Percentiles rank a stretch among this genome's conserved stretches.
These are phyloP conservation scores for Tragelaphus eurycerus DNA, from an alignment of 2,797 vertebrate species.

Conservation along the genomic window DNA sequence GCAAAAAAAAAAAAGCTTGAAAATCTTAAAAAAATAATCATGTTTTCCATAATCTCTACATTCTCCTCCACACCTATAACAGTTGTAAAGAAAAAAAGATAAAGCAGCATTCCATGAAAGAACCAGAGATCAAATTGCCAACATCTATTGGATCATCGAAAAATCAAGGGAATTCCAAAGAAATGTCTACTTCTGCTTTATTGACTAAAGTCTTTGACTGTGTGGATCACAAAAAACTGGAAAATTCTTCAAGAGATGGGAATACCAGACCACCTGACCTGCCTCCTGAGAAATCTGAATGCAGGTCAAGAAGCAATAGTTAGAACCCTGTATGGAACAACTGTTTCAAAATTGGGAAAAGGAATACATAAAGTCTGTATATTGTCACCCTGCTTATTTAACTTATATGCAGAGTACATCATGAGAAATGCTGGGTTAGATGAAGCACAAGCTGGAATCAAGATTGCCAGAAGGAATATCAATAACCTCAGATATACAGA, in stretches of 20 bases:
- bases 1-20: not conserved
- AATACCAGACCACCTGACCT: not conserved
- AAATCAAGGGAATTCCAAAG: not conserved
- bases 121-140: not conserved
- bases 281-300: not conserved
- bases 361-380: not conserved
- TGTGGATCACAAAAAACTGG: not conserved
- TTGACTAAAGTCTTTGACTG: not conserved
- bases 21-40: not conserved
- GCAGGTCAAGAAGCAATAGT: not conserved
- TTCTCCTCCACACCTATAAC: not conserved
- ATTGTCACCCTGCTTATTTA: not conserved
- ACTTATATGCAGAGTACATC: not conserved
- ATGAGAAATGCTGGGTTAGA: not conserved
- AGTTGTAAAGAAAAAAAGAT: not conserved
- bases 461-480: not conserved
- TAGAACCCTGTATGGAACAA: not conserved
- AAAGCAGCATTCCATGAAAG: not conserved
- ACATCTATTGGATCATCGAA: not conserved
- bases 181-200: not conserved
- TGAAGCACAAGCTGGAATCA: not conserved
- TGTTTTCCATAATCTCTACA: constrained; percentile 33
- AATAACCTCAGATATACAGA: not conserved
- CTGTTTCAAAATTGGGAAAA: not conserved
- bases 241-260: not conserved